Base-by-base conservation (phyloP, 2,797 vertebrate genomes). In the Macropus fuliginosus region DNA sequence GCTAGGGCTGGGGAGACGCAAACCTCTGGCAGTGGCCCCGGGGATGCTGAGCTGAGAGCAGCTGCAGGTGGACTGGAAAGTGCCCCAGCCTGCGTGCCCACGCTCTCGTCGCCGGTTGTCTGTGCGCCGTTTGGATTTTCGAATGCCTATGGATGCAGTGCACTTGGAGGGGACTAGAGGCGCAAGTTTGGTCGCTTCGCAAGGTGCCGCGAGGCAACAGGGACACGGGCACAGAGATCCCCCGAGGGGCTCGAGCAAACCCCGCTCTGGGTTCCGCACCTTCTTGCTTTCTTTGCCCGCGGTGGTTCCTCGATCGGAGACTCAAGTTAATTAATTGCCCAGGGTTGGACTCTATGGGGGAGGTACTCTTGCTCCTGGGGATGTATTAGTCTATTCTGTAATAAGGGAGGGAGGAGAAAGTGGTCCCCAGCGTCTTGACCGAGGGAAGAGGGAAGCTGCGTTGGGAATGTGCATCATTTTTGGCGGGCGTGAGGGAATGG, bases 51-150 rank as follows among this genome's bases (percentile, higher is more conserved):
- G 55, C 3, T 31, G 74, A 29, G 0, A 18, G 56, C 59, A 0
- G 93, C 54, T 56, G 96, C 97, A 97, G 97, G 97, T 97, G 97
- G 95, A 97, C 74, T 96, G 46, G 56, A 87, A n/a, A 90, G 96
- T 46, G 92, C 59, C 3, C 56, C 31, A 50, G 91, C 66, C 31
- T 0, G 46, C 14, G 14, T 92, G 91, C 50, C 24, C 5, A 14
- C n/a, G 34, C n/a, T 40, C 34, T 55, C 3, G 27, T 54, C 21
- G 21, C 59, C n/a, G 5, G 11, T 34, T 40, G 62, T 54, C 56
- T 14, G 6, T 81, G 93, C 54, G 91, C 90, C 1, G 3, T 0
- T 56, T 54, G 57, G 52, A 46, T 54, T 16, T 93, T 55, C 56
- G 40, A 54, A 94, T 92, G 94, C 94, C 91, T 1, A 27, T 55